Base-by-base conservation (phyloP, 1,140 invertebrate species). In the Nasonia vitripennis region DNA sequence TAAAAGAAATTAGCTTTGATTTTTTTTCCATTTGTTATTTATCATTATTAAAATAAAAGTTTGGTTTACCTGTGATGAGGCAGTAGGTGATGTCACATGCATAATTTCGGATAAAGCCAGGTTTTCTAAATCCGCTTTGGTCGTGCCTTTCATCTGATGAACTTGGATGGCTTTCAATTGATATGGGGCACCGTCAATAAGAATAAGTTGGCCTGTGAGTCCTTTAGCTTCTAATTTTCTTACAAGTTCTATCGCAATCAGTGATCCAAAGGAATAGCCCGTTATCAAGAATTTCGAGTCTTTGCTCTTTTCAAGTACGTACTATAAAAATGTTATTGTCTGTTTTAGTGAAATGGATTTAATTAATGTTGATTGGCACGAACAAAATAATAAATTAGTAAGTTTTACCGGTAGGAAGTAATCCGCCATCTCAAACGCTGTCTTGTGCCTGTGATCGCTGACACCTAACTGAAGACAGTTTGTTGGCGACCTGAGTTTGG, bases 391-490 rank as follows among this genome's bases (percentile, higher is more conserved):
- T 23, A n/a, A 1, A 20, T n/a, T 68, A 20, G 20, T 37, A n/a
- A 68, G 2, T 7, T 90, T 85, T 87, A 94, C 94, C 6, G 92
- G 89, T 71, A 94, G 77, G 14, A 94, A 83, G 75, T 82, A 81
- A 17, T 92, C 87, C 0, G 93, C 93, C 85, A 94, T 92, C 34
- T 89, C 87, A 7, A 70, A 74, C 34, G 92, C 88, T 31, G 17
- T n/a, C 14, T 23, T 17, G 3, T 71, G 17, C 10, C 87, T 90
- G 9, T 84, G 41, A 23, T 85, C 67, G 7, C 67, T 27, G 4
- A 87, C 48, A 81, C 89, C 88, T 17, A 92, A 93, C 91, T 97
- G 96, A 48, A 97, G 90, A 85, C 95, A 95, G 87, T 94, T 94
- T 1, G 94, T 94, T 82, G 95, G 94, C 41, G 92, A 91, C 55